Base-by-base conservation (phyloP, 2,113 vertebrate species). In the Aleadryas rufinucha region DNA sequence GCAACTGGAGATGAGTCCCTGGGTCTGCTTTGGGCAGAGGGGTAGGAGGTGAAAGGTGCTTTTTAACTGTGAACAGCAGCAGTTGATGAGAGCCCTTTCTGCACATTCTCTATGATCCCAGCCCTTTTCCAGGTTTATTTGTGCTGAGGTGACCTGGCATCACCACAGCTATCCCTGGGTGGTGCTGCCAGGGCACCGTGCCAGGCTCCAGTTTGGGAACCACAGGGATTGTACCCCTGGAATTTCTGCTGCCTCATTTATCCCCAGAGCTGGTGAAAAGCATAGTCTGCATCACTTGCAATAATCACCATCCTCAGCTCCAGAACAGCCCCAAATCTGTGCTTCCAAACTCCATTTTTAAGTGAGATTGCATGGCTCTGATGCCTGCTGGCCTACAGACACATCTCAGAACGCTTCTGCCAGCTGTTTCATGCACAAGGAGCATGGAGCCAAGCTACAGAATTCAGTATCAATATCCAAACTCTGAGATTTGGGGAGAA, bases 1-100 rank as follows among this genome's bases (percentile, higher is more conserved):
- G 74, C 41, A 41, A 1, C 13, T 10, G 20, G 50, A 21, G 45
- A 19, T 2, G 16, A 59, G 7, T 2, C 41, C 1, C 0, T 15
- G 19, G 47, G 14, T 41, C 22, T 28, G 10, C 13, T 26, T 59
- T 10, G 53, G n/a, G 54, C 7, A 33, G 66, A 57, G 31, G 28
- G 22, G 16, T 30, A 28, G 19, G 30, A 33, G 35, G 18, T 63
- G 64, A 68, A 88, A 64, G 3, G 2, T 4, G 4, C 10, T 49
- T 80, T 90, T 42, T 13, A 65, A 18, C 3, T 4, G 20, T 28
- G 45, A 60, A 31, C 33, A 33, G 39, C 57, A 74, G 44, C 14
- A 53, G 10, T 2, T 18, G 17, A 0, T n/a, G 42, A 63, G 28
- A 89, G 13, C 35, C 41, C 14, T 50, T 45, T 24, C 33, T 80